A percentile compares a stretch with the other conserved stretches of the same genome.
phyloP scores from a whole-genome alignment of 2,113 vertebrate genomes.

The Peromyscus polionotus region DNA sequence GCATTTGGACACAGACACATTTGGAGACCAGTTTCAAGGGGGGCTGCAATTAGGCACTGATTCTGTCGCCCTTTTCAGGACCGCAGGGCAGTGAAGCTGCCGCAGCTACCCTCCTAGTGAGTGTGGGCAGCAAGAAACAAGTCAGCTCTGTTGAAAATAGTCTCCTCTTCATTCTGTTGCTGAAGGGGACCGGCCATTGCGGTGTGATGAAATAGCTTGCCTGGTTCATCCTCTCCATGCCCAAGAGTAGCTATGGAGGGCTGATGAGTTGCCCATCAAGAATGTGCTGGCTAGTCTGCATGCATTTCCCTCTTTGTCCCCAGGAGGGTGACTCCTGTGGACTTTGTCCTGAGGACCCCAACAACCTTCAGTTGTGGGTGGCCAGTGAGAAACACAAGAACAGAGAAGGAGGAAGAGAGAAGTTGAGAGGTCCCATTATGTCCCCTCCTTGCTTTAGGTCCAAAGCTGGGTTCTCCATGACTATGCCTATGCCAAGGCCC shows the following conservation, averaged over 20 bases:
- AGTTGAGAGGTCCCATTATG: fast-evolving
- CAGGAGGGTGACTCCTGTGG: not conserved
- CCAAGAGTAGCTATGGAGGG: not conserved
- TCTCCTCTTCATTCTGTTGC: not conserved
- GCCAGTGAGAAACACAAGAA: not conserved
- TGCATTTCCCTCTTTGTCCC: not conserved
- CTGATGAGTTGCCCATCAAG: not conserved
- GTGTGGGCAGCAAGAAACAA: not conserved
- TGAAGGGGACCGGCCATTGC: not conserved
- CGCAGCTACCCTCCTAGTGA: not conserved
- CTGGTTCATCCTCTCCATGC: not conserved
- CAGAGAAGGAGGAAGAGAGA: not conserved
- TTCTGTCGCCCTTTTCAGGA: not conserved
- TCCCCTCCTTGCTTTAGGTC: not conserved
- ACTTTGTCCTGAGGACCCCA: not conserved
- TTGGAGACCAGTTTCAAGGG: not conserved
- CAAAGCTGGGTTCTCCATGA: not conserved
- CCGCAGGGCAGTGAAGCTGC: not conserved
- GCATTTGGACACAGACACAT: not conserved
- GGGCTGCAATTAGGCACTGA: not conserved
- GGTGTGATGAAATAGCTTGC: not conserved
- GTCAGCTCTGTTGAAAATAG: not conserved
- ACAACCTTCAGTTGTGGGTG: not conserved
- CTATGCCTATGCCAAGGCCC: too few relatives aligned
- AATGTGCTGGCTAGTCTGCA: not conserved